Base-by-base conservation (phyloP, 2,797 vertebrate genomes). In the Botia almorhae region DNA sequence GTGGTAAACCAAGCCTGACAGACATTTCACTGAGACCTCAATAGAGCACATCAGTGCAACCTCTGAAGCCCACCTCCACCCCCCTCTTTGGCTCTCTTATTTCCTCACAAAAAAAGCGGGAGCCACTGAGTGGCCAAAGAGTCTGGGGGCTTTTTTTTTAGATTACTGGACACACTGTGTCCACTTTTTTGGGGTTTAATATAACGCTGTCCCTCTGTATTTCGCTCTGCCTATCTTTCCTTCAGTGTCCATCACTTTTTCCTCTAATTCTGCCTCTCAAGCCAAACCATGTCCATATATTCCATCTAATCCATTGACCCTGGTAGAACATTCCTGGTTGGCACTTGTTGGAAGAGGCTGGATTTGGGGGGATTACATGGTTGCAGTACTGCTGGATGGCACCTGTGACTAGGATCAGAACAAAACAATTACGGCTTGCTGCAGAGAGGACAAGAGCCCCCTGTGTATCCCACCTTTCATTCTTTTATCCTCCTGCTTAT, bases 1-100 rank as follows among this genome's bases (percentile, higher is more conserved):
- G 95, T 95, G 92, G 93, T 92, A 94, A 95, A 95, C 95, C 94
- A 94, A 94, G 93, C 92, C 94, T 95, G 91, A 96, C 95, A 91
- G 92, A 90, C 94, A 95, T 95, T 94, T 93, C 91, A 92, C 93
- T 87, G 87, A 91, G 92, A 91, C 91, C 92, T 95, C 92, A 94
- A 95, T 95, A 92, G 81, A 81, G 88, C 90, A 89, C 92, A 93
- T 92, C 91, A 90, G 91, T 89, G 89, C 92, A 91, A 91, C 92
- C 91, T 91, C 90, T 89, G 84, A 87, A 81, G 81, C 89, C 90
- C 84, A 84, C 82, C 76, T 80, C 77, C 64, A 33, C 70, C 69
- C 56, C 68, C 43, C 39, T 68, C 63, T 50, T 48, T 65, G 60
- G 10, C 33, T 46, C 88, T 91, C 89, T 90, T 87, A 89, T 84